Base-by-base conservation (phyloP, 2,797 vertebrate genomes). In the Vespertilio murinus region DNA sequence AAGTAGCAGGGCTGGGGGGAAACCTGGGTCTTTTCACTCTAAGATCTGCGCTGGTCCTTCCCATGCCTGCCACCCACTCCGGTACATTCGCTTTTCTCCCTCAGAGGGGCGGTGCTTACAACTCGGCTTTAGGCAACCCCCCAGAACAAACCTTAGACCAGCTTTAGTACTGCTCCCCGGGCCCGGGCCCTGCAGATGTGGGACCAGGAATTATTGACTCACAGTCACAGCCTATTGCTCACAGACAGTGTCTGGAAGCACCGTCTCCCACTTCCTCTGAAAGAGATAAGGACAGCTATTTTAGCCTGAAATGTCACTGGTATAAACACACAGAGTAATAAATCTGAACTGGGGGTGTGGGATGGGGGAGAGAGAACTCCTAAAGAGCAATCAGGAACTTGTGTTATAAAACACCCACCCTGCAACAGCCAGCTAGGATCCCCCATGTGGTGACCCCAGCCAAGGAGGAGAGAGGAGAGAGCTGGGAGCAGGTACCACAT, bases 181-280 rank as follows among this genome's bases (percentile, higher is more conserved):
- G n/a, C 33, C 94, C 70, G 20, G 88, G 79, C 69, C 70, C 80
- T 38, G 40, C 45, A 88, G 77, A 20, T 65, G 23, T 3, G 49
- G 56, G 33, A 85, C n/a, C 64, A 56, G 86, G 84, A 83, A 77
- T 69, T 23, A 90, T 86, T 96, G 88, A 89, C 80, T 96, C n/a
- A 28, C 86, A 96, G 85, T 4, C 33, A 17, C 96, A 94, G 97
- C 81, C 73, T 33, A 87, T 77, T 85, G 93, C 94, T 40, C 86
- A 88, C 49, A 92, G 52, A 47, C 91, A 0, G 6, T 35, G 5
- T 74, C 95, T 97, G 94, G 93, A 96, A 84, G 78, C 93, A 54
- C 65, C 12, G 65, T 77, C 91, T 95, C 90, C 71, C 74, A 84
- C 61, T 96, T 97, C 77, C 97, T 97, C 97, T 95, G 95, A 95